These are phyloP conservation scores for Drosophila jambulina DNA, from an alignment of 1,140 invertebrate species.

Conservation along the genomic window DNA sequence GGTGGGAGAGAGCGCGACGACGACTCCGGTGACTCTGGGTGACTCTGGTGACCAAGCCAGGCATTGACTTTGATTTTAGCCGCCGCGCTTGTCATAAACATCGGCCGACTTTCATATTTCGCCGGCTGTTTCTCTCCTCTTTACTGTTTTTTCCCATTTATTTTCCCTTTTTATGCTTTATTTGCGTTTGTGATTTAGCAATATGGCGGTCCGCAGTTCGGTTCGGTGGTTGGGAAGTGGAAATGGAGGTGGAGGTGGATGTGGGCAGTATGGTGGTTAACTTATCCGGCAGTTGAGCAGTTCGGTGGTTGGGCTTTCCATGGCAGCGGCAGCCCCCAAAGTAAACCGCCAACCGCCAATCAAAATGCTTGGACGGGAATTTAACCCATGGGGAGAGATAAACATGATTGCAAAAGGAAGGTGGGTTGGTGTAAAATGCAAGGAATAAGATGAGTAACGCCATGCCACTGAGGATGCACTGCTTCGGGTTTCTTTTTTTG, in stretches of 20 bases:
- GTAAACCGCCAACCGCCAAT: slow-evolving; percentile 38
- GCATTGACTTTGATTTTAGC: slow-evolving; percentile 76
- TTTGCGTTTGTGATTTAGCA: slow-evolving; percentile 82
- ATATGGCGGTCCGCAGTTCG: slow-evolving; percentile 59
- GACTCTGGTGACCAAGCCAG: slow-evolving; percentile 32
- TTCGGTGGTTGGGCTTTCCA: slow-evolving; percentile 22
- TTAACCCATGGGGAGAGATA: slow-evolving; percentile 25
- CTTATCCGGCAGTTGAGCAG: slow-evolving; percentile 26
- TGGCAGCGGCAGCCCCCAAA: slow-evolving; percentile 46
- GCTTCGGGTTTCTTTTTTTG: background rate
- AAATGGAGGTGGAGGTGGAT: background rate
- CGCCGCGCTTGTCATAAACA: slow-evolving; percentile 78
- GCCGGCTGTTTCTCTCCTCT: slow-evolving; percentile 70
- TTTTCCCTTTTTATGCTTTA: slow-evolving; percentile 68
- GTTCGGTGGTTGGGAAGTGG: slow-evolving; percentile 13
- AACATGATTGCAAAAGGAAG: background rate
- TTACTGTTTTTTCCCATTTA: slow-evolving; percentile 43
- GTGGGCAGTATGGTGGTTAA: slow-evolving; percentile 18
- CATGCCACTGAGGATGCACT: background rate
- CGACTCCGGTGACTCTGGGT: slow-evolving; percentile 1
- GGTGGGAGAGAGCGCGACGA: slow-evolving; percentile 1
- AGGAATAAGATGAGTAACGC: background rate
- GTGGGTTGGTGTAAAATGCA: background rate
- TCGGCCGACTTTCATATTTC: slow-evolving; percentile 72
- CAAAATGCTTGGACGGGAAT: slow-evolving; percentile 23